These are phyloP conservation scores for Adoxophyes honmai DNA, from an alignment of 1,140 invertebrate genomes.

Conservation along the genomic window DNA sequence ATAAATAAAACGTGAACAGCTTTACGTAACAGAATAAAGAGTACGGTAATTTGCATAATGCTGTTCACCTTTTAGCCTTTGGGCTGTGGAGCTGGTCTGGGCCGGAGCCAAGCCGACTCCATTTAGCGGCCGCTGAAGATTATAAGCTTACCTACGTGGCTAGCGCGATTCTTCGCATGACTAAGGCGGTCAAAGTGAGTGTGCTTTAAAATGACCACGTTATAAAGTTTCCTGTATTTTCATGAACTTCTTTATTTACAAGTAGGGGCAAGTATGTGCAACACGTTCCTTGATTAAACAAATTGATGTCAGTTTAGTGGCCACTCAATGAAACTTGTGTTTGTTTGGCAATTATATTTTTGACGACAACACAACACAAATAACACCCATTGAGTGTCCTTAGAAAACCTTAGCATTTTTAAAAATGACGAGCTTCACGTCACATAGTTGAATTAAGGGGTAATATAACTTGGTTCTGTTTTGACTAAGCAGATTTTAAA, in stretches of 20 bases:
- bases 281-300: too few species aligned
- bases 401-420: too few species aligned
- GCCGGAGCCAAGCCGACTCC: conserved; percentile 55
- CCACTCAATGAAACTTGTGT: too few species aligned
- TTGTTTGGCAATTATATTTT: too few species aligned
- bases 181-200: conserved; percentile 16
- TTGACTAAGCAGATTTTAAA: too few species aligned
- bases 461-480: too few species aligned
- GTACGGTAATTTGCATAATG: conserved; percentile 62
- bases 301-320: too few species aligned
- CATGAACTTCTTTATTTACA: not conserved
- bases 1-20: conserved; percentile 61
- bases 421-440: too few species aligned
- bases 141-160: conserved; percentile 52
- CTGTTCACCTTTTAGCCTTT: conserved; percentile 58
- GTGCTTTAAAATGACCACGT: not conserved
- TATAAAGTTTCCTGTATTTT: not conserved
- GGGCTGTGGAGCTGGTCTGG: conserved; percentile 41
- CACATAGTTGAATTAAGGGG: too few species aligned
- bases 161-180: conserved; percentile 26
- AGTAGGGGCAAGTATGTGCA: too few species aligned
- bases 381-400: too few species aligned
- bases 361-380: too few species aligned
- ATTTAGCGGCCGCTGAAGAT: conserved; percentile 51
- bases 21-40: conserved; percentile 56